Conservation (phyloP, 1,140 invertebrate genomes). For the Belonocnema kinseyi region DNA sequence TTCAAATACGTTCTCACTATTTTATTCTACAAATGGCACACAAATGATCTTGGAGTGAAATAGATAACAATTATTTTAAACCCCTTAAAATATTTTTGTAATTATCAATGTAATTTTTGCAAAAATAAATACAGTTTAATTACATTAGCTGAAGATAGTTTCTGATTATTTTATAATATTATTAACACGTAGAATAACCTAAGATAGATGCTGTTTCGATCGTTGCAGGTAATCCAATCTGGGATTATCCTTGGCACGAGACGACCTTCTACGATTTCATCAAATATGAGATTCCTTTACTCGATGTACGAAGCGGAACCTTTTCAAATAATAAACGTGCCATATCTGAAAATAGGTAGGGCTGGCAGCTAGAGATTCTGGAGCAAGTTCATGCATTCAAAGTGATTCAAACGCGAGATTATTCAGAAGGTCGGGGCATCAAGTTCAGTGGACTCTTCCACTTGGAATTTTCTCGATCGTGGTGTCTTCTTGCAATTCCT, state of each 20-base stretch:
- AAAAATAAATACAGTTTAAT: no score
- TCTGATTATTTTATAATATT: no score
- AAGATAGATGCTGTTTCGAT: background rate
- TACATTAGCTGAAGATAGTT: no score
- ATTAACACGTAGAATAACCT: background rate
- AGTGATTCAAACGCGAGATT: background rate
- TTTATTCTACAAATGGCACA: no score
- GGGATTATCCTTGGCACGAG: background rate
- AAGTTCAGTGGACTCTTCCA: slow-evolving; percentile 8
- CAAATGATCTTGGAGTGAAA: no score
- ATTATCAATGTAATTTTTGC: no score
- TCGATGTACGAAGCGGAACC: background rate
- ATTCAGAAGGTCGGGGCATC: background rate
- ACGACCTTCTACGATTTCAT: background rate
- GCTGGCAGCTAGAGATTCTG: background rate
- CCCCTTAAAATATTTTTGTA: no score
- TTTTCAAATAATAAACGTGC: background rate
- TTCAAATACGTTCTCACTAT: no score
- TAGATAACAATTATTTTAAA: no score
- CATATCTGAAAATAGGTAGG: background rate
- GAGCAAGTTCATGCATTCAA: background rate
- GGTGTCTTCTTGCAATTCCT: background rate
- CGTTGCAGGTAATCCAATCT: background rate
- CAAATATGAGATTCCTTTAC: background rate
- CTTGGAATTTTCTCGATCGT: background rate